Evolutionary conservation across 2,113 vertebrate genomes (phyloP).

Genomic region (Aptenodytes patagonicus): DNA sequence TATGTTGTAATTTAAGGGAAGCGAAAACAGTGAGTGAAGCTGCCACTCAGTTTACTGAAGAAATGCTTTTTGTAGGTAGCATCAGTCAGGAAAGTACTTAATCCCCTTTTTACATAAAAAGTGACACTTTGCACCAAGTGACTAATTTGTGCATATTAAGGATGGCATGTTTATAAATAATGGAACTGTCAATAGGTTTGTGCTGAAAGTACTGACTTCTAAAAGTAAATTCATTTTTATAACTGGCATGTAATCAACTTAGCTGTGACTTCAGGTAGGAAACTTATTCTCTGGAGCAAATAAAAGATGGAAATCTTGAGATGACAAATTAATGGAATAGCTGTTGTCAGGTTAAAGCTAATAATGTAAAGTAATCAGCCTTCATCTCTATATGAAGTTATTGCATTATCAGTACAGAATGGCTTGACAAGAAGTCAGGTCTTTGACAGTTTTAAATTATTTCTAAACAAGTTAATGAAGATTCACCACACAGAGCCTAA

Average conservation of each 20-base stretch:
- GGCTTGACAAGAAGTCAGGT: conserved; percentile 67
- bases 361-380: conserved; percentile 77
- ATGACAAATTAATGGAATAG: conserved; percentile 79
- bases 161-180: conserved; percentile 81
- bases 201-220: conserved; percentile 68
- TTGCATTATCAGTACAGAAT: conserved; percentile 60
- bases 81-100: conserved; percentile 59
- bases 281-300: conserved; percentile 76
- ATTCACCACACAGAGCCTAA: conserved; percentile 11
- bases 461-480: conserved; percentile 60
- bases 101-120: conserved; percentile 51
- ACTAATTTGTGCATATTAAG: conserved; percentile 76
- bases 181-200: conserved; percentile 65
- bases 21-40: neutral
- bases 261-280: conserved; percentile 76
- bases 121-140: conserved; percentile 68
- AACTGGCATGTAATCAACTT: conserved; percentile 81
- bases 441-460: conserved; percentile 70
- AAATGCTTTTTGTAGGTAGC: neutral
- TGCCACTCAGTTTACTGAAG: neutral
- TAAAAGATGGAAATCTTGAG: conserved; percentile 75
- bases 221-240: conserved; percentile 79
- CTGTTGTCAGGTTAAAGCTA: conserved; percentile 76
- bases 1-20: neutral
- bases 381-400: conserved; percentile 78